phyloP scores from a whole-genome alignment of 2,888 invertebrate genomes.

The Desoria tigrina region DNA sequence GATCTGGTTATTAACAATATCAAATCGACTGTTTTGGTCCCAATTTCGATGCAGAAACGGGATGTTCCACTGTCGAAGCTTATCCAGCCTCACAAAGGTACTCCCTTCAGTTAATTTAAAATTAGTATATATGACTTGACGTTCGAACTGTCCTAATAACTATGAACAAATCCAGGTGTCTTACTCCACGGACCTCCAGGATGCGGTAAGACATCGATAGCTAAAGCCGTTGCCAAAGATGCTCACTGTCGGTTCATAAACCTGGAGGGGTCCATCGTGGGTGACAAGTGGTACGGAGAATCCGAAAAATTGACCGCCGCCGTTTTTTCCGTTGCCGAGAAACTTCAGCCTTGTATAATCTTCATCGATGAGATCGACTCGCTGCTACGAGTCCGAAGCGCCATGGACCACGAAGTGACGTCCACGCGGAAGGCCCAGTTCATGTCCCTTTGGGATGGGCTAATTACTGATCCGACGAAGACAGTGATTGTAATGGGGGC shows the following conservation, averaged over 20 bases:
- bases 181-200: too few species aligned
- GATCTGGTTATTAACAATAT: constrained; percentile 83
- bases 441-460: too few species aligned
- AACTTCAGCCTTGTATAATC: constrained; percentile 85
- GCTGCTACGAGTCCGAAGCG: constrained; percentile 83
- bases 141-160: too few species aligned
- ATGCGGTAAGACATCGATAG: constrained; percentile 94
- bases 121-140: too few species aligned
- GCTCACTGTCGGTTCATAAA: constrained; percentile 92
- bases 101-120: too few species aligned
- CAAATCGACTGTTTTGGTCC: constrained; percentile 86
- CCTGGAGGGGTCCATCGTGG: constrained; percentile 84
- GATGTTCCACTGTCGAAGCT: too few species aligned
- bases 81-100: background rate
- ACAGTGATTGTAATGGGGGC: too few species aligned
- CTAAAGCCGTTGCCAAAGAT: constrained; percentile 92
- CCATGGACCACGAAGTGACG: constrained; percentile 94
- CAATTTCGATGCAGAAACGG: too few species aligned
- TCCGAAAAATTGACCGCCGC: constrained; percentile 95
- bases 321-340: constrained; percentile 89
- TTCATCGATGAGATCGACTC: constrained; percentile 97
- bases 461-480: too few species aligned
- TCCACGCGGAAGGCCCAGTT: constrained; percentile 99
- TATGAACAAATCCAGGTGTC: too few species aligned
- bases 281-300: constrained; percentile 99